phyloP scores from a whole-genome alignment of 2,113 vertebrate genomes.

The Nannospalax galili region DNA sequence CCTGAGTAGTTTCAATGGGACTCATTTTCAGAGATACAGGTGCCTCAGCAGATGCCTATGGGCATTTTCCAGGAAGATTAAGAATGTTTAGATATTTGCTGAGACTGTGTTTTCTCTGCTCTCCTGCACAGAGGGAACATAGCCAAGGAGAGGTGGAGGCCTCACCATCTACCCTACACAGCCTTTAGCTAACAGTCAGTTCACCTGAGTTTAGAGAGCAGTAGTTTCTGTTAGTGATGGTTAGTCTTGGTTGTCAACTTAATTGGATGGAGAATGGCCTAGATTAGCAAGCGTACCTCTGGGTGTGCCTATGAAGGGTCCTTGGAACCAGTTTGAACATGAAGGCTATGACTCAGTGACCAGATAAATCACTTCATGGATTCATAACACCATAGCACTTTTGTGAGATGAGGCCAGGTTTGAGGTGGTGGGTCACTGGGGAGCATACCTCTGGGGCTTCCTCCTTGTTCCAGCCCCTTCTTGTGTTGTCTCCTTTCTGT shows the following conservation, averaged over 20 bases:
- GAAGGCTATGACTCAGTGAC: neutral
- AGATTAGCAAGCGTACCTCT: neutral
- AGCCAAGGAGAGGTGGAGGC: fast-evolving
- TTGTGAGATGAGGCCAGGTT: neutral
- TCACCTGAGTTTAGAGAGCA: neutral
- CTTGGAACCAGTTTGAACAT: neutral
- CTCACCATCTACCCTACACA: fast-evolving
- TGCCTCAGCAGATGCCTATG: neutral
- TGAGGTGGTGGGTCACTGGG: neutral
- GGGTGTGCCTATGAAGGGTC: neutral
- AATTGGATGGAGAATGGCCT: neutral
- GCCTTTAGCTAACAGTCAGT: neutral
- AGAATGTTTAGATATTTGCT: no score
- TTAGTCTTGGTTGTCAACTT: neutral
- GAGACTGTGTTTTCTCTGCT: no score
- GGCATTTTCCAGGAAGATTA: neutral
- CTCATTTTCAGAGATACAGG: neutral
- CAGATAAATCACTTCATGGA: neutral
- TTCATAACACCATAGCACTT: neutral
- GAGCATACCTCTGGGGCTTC: no score
- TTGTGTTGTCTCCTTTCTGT: neutral
- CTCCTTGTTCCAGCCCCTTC: no score
- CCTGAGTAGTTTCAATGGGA: neutral
- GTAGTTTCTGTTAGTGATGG: neutral
- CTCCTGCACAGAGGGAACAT: neutral